Base-by-base conservation (phyloP, 1,140 invertebrate species). In the Caerostris darwini region DNA sequence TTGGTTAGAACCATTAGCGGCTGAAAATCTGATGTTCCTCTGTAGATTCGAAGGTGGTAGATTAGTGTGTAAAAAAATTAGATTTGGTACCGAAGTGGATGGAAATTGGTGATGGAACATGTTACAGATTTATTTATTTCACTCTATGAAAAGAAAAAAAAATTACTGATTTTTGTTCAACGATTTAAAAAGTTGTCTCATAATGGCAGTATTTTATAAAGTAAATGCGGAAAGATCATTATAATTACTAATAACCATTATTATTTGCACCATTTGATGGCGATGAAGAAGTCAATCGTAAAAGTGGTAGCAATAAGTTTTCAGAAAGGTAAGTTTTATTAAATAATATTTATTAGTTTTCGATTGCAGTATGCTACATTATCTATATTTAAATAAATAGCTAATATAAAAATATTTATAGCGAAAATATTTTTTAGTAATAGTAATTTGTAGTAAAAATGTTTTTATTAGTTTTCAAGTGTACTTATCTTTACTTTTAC, bases 1-100 rank as follows among this genome's bases (percentile, higher is more conserved):
- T 86, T 67, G 86, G n/a, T 53, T 17, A 34, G 59, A 34, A 14
- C 59, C 59, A 67, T 88, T 88, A 88, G 59, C 12, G 34, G 59
- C 19, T 50, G 1, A 34, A 61, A 67, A 67, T 34, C 83, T 19
- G 12, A 57, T 58, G 54, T 58, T 17, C 56, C 14, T 58, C 14
- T 5, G 54, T 56, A 14, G 17, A 56, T 85, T 34, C 10, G 54
- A 6, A 19, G 83, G 7, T 10, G 83, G 19, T 17, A 54, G 83
- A 59, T 59, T 34, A 34, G 83, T 59, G 56, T 3, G 58, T 58
- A 85, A 85, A 85, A 34, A 34, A 34, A 34, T 0, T 8, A 12
- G 54, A 58, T 7, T 85, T 85, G 17, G 12, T 81, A 54, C n/a
- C 34, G 12, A 34, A 81, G 71, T 85, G 57, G 7, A 59, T 85